phyloP scores from a whole-genome alignment of 2,888 invertebrate genomes.

The Argyresthia albistria region DNA sequence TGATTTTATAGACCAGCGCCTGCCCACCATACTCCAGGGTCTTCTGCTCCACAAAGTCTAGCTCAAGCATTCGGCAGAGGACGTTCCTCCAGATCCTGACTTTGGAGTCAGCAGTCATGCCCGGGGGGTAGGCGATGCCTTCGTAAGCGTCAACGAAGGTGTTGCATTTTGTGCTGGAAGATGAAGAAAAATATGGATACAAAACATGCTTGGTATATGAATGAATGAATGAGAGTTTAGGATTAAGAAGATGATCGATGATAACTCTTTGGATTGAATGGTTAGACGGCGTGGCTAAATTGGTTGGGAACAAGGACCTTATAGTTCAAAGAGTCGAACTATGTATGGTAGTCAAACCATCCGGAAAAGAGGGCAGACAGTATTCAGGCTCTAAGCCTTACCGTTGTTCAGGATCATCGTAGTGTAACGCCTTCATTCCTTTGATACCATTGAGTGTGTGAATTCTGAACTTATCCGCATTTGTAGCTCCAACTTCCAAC shows the following conservation, averaged over 20 bases:
- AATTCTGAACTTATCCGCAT: slow-evolving; percentile 35
- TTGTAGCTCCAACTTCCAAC: slow-evolving; percentile 22
- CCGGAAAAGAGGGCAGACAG: no score
- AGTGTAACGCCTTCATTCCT: slow-evolving; percentile 31
- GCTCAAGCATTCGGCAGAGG: slow-evolving; percentile 80
- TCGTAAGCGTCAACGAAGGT: slow-evolving; percentile 78
- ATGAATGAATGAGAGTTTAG: no score
- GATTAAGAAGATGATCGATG: no score
- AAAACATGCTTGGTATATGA: no score
- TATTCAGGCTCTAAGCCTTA: slow-evolving; percentile 10
- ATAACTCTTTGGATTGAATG: no score
- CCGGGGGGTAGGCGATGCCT: slow-evolving; percentile 78
- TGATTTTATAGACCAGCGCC: slow-evolving; percentile 74
- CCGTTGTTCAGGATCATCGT: slow-evolving; percentile 28
- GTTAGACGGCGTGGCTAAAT: no score
- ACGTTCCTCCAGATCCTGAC: slow-evolving; percentile 80
- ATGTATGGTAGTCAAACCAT: no score
- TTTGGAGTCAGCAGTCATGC: slow-evolving; percentile 58
- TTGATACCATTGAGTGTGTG: slow-evolving; percentile 27
- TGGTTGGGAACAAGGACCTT: no score
- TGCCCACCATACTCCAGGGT: slow-evolving; percentile 58
- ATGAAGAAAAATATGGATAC: not conserved
- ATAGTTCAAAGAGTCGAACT: no score
- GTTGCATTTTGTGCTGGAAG: slow-evolving; percentile 74
- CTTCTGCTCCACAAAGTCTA: slow-evolving; percentile 27